Evolutionary conservation across 2,888 invertebrate species (phyloP), one percentile per base, ranked within the genome.

Genomic region (Ennomos fuscantarius): DNA sequence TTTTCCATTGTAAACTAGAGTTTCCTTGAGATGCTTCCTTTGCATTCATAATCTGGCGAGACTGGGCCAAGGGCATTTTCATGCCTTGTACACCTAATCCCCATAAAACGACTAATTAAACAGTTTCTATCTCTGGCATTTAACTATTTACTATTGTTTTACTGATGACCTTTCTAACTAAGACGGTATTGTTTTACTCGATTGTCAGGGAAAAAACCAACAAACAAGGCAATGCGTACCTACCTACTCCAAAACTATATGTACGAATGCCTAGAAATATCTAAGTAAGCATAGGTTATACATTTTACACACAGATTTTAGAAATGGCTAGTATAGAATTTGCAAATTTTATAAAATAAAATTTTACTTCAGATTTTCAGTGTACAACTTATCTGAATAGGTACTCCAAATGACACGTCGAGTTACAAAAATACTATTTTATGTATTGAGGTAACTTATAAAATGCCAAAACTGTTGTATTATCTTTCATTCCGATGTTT

Each of bases 61-160:
- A 85, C 77, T 81, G 67, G 82, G 88, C 80, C 88, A 89, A 82
- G 87, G 87, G 56, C 65, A 65, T 55, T 65, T 70, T 69, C 65
- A 68, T 73, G 66, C 72, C 72, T 76, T 74, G 76, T 78, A 49
- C 49, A 52, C 53, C 76, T 75, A 78, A 74, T 78, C 82, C 69
- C 74, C 75, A 76, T 79, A 74, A 76, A 84, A 78, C 72, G 74
- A 81, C 78, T 83, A 77, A 79, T 79, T 80, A 79, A 80, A 81
- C 73, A 77, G 70, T 78, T 76, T 79, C 76, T 72, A 82, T 82
- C 78, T 79, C 76, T 74, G 72, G 68, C 72, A 77, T 80, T 81
- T 69, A 78, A 80, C 76, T 73, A 77, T 80, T 81, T 69, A 78
- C 80, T 75, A 85, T 86, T 86, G 84, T 86, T 80, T 76, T 64